Evolutionary conservation across 2,797 vertebrate species (phyloP).

Genomic region (Eospalax fontanierii): DNA sequence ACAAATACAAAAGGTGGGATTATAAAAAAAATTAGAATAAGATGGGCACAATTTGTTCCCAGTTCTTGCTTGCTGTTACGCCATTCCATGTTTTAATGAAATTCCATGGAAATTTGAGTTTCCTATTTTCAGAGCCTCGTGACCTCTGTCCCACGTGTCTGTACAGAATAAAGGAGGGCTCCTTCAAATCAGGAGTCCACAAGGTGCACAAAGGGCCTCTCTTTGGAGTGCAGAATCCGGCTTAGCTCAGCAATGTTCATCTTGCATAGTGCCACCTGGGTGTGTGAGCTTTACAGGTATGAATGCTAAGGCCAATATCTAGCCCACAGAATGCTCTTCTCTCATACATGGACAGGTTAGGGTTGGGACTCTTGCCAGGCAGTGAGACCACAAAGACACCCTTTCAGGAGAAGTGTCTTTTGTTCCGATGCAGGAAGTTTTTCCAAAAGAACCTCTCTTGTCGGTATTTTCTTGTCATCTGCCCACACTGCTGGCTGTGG

Average conservation of each 20-base stretch:
- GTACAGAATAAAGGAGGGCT: neutral
- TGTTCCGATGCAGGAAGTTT: neutral
- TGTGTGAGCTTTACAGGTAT: neutral
- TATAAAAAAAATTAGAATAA: conserved; percentile 8
- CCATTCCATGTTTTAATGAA: neutral
- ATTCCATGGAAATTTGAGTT: neutral
- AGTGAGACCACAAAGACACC: neutral
- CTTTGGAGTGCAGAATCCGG: neutral
- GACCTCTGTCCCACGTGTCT: neutral
- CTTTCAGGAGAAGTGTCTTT: neutral
- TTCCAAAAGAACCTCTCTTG: neutral
- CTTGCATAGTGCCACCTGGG: neutral
- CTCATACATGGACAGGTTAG: neutral
- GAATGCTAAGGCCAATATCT: neutral
- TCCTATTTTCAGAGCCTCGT: neutral
- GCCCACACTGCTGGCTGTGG: neutral
- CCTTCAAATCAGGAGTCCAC: neutral
- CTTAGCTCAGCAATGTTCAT: neutral
- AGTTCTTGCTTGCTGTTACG: neutral
- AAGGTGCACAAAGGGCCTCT: neutral
- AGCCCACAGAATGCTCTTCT: neutral
- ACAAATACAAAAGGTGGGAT: neutral
- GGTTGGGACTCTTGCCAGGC: neutral
- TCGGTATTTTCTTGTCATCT: neutral
- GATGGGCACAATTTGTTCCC: neutral